Evolutionary conservation across 2,797 vertebrate species (phyloP), one percentile per base, ranked within the genome.

Genomic region (Danio kyathit): DNA sequence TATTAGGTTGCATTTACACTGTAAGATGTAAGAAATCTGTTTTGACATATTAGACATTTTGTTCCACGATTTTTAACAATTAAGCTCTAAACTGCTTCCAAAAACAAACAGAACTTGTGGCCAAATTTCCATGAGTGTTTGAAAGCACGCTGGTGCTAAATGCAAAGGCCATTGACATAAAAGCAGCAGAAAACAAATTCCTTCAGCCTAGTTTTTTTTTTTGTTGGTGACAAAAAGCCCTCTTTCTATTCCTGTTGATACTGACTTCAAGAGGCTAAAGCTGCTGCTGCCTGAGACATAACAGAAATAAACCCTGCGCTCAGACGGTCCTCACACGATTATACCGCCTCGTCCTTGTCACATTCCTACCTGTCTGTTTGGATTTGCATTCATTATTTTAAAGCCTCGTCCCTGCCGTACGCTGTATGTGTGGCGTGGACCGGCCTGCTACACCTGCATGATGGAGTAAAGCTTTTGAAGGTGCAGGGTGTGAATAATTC

Each of bases 321-420:
- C 52, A 67, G 21, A 67, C 64, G 57, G 52, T 69, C 75, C 64
- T 40, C 14, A 16, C 43, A 43, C n/a, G 64, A 69, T 61, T 54
- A 19, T 46, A 52, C 56, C 17, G 5, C 46, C 63, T 57, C 14
- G 14, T 49, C 44, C 51, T 71, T 74, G 41, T 70, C 61, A 54
- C 46, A 57, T 77, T 60, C 75, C 38, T 59, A 61, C 52, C 79
- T 76, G 29, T 72, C 59, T 73, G 65, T 72, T 67, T 41, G 74
- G 69, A 80, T 85, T 86, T 81, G 80, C 77, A 82, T 81, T 78
- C 5, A n/a, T 80, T 74, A 75, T 57, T 17, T 52, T 60, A 57
- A 56, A 67, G 78, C 66, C 64, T 80, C 29, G 13, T 38, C 64
- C 52, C 51, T 56, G 61, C 79, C 56, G 48, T 57, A 21, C 38